Base-by-base conservation (phyloP, 2,797 vertebrate genomes). In the Tolypeutes matacus region DNA sequence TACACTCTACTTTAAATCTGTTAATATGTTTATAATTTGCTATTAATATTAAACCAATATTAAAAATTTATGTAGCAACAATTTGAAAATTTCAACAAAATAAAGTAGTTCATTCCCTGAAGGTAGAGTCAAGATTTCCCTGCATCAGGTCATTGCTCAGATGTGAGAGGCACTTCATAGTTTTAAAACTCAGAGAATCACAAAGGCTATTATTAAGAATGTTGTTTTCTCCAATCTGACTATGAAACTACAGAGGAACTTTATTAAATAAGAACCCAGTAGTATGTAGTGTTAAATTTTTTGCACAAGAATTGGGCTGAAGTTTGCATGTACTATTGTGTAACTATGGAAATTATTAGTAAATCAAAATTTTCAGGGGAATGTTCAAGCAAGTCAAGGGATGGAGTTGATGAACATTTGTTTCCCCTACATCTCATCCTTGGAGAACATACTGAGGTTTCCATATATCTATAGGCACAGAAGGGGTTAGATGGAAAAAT, bases 331-430 rank as follows among this genome's bases (percentile, higher is more conserved):
- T 89, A 89, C 76, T 89, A 46, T 51, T 51, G 39, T 77, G 49
- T 69, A 97, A 78, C 73, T 89, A 93, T 12, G 25, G 62, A 93
- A 93, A 95, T 97, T 93, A 89, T 96, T 96, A 73, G 73, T 75
- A 96, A 96, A 94, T 93, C 80, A 76, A 88, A 88, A 92, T 91
- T 62, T 73, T 64, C n/a, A 94, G 31, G 49, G 17, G 36, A 67
- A 80, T 92, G 29, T 23, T 86, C 88, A 86, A 95, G 56, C 62
- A 95, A 96, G 96, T 67, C 23, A 53, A 86, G 49, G 11, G 15
- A 82, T 80, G 36, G 2, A n/a, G 7, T n/a, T 94, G 58, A 93
- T n/a, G 84, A 25, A 11, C 36, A 87, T 42, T 89, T 65, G 83
- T 91, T 89, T 73, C 6, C 46, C 42, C 27, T 81, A 20, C 11